Percentiles rank a stretch among this genome's conserved stretches.
These are phyloP conservation scores for Mamestra configurata DNA, from an alignment of 1,140 invertebrate genomes.

Conservation along the genomic window DNA sequence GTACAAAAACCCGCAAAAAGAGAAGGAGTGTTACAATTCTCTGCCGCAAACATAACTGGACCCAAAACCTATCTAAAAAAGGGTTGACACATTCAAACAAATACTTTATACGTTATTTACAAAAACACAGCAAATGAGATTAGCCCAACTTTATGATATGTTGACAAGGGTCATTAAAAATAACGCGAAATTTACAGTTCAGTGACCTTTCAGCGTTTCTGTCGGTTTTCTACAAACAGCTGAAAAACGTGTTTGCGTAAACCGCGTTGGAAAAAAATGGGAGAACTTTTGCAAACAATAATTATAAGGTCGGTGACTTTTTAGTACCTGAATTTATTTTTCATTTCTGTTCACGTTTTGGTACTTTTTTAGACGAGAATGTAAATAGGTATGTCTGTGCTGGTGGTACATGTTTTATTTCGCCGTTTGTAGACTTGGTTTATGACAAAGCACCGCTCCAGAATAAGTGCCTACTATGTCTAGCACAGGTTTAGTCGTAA, in stretches of 20 bases:
- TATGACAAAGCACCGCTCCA: not conserved
- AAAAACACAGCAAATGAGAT: constrained; percentile 10
- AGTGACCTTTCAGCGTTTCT: constrained; percentile 18
- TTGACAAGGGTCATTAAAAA: constrained; percentile 36
- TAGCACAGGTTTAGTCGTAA: not conserved
- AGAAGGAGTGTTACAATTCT: not conserved
- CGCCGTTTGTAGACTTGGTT: not conserved
- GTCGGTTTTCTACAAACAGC: not conserved
- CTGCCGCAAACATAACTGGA: not conserved
- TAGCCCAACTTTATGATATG: constrained; percentile 29
- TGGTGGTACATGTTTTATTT: not conserved
- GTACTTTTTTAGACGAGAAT: not conserved
- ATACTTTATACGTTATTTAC: constrained; percentile 14
- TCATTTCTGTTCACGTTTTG: not conserved
- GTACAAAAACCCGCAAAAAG: not conserved
- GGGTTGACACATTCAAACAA: constrained; percentile 34
- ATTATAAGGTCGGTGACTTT: not conserved
- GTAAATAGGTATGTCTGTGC: not conserved
- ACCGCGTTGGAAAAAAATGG: not conserved
- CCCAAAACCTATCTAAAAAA: not conserved
- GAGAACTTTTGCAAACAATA: constrained; percentile 1
- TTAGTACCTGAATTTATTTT: not conserved
- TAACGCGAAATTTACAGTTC: constrained; percentile 13
- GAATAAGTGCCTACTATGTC: not conserved
- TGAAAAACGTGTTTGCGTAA: not conserved